Evolutionary conservation across 2,888 invertebrate species (phyloP).

Genomic region (Aleiodes testaceus): DNA sequence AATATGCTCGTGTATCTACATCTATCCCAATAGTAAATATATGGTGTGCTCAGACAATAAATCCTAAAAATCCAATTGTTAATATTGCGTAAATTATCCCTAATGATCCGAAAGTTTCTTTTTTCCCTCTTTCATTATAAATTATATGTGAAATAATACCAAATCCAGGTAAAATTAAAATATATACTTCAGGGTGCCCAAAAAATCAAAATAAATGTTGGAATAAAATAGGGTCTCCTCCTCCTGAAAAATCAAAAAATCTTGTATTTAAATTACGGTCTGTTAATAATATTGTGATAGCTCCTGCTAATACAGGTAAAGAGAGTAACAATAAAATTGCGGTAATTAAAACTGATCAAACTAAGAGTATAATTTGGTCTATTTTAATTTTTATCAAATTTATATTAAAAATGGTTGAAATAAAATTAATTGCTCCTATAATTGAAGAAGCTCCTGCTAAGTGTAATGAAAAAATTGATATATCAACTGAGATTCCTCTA

Average conservation of each 20-base stretch:
- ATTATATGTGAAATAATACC: conserved; percentile 88
- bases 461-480: conserved; percentile 85
- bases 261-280: conserved; percentile 88
- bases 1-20: conserved; percentile 88
- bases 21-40: conserved; percentile 91
- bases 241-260: conserved; percentile 87
- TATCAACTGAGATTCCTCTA: conserved; percentile 81
- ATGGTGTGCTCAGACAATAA: conserved; percentile 89
- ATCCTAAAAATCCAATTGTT: conserved; percentile 87
- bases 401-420: conserved; percentile 84
- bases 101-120: conserved; percentile 81
- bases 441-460: conserved; percentile 83
- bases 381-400: conserved; percentile 77
- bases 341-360: conserved; percentile 82
- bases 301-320: conserved; percentile 85
- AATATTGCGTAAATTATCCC: conserved; percentile 90
- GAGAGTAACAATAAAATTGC: conserved; percentile 80
- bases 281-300: conserved; percentile 85
- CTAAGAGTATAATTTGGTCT: conserved; percentile 82
- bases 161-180: conserved; percentile 89
- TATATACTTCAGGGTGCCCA: conserved; percentile 91
- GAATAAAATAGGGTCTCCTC: conserved; percentile 86
- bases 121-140: conserved; percentile 83
- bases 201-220: conserved; percentile 93
- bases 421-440: conserved; percentile 87